These are phyloP conservation scores for Homalodisca vitripennis DNA, from an alignment of 1,140 invertebrate species.

Conservation along the genomic window DNA sequence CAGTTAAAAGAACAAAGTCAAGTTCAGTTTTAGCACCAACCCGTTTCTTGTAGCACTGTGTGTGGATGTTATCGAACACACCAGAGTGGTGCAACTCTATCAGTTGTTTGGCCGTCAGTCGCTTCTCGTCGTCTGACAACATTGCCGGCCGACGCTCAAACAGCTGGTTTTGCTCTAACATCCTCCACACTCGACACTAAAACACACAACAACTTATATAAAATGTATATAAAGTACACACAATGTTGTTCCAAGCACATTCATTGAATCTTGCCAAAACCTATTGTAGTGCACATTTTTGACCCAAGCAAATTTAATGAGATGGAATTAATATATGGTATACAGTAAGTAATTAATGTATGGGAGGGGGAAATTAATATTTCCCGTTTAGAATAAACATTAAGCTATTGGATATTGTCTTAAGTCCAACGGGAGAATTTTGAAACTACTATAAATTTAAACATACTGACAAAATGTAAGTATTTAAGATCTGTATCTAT, in stretches of 20 bases:
- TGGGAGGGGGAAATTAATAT: too few relatives aligned
- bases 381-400: too few relatives aligned
- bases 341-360: not conserved
- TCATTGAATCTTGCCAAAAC: not conserved
- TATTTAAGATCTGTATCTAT: too few relatives aligned
- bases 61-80: slow-evolving; percentile 55
- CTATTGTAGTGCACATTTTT: not conserved
- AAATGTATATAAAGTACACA: not conserved
- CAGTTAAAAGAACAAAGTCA: too few relatives aligned
- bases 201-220: slow-evolving; percentile 46
- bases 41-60: slow-evolving; percentile 60
- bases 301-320: not conserved
- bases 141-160: slow-evolving; percentile 57
- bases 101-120: slow-evolving; percentile 59
- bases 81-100: slow-evolving; percentile 52
- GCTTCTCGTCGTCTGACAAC: slow-evolving; percentile 66
- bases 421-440: too few relatives aligned
- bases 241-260: not conserved
- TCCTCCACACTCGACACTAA: slow-evolving; percentile 78
- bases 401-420: too few relatives aligned
- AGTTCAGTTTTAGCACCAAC: too few relatives aligned
- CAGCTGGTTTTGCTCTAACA: slow-evolving; percentile 72
- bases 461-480: too few relatives aligned
- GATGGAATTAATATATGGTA: not conserved
- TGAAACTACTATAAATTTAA: too few relatives aligned